Evolutionary conservation across 2,888 invertebrate genomes (phyloP), one percentile per base, ranked within the genome.

Genomic region (Syritta pipiens): DNA sequence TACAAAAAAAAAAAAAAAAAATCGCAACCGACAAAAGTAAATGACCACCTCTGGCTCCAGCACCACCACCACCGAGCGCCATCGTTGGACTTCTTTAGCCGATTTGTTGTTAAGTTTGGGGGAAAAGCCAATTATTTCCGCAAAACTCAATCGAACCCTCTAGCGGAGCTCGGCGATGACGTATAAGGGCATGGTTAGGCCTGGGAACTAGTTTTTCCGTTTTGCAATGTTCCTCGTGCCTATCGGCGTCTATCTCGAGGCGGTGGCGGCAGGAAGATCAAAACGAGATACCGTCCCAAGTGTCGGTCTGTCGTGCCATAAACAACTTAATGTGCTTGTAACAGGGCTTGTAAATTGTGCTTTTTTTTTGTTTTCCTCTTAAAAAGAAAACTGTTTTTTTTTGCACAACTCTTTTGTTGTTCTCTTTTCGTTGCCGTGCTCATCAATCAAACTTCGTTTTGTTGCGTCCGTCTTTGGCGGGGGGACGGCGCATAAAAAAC

Each of bases 251-350:
- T n/a, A n/a, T n/a, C n/a, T n/a, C n/a, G 37, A 10, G 4, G 26
- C 28, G 12, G 17, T 12, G 7, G 14, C 37, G 37, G 14, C 6
- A 26, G 14, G 35, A 63, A 76, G 76, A 76, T 76, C 76, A 69
- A 69, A 76, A 59, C 57, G 28, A 69, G 57, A 63, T 63, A 69
- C 76, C 76, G 76, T 35, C 59, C 44, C 76, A 76, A 69, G 76
- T 76, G 69, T 63, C 57, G 46, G 60, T 22, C 51, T 57, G 49
- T 59, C 51, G 51, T 37, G 51, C 65, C 32, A 76, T 69, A 63
- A 76, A 76, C 69, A 76, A 76, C 63, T 76, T 76, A 76, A 76
- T 69, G 76, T 69, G 59, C 59, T 42, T 59, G 68, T 37, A 68
- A 59, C 49, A 49, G 37, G 57, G 28, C 55, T 55, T 67, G 67